A percentile compares a stretch with the other conserved stretches of the same genome.
Conservation (phyloP, 2,888 invertebrate species). For the Heliothis peltigera region DNA sequence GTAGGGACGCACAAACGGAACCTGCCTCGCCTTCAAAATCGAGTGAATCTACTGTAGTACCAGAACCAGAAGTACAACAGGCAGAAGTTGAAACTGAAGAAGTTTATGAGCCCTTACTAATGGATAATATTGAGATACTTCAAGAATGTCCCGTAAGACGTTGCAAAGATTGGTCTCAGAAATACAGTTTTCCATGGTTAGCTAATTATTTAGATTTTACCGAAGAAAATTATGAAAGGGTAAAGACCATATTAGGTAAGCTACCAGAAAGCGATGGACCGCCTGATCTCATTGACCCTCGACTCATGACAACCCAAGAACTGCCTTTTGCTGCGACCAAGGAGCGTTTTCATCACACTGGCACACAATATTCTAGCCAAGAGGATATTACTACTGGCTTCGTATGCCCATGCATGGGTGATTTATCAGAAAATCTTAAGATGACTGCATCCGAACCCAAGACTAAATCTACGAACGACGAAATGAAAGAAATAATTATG, state of each 20-base stretch:
- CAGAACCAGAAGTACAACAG: conserved; percentile 10
- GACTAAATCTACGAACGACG: conserved; percentile 55
- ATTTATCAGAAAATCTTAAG: conserved; percentile 24
- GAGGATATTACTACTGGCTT: conserved; percentile 69
- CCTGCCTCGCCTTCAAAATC: conserved; percentile 18
- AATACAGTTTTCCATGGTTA: conserved; percentile 72
- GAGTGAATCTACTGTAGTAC: conserved; percentile 19
- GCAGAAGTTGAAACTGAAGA: conserved; percentile 64
- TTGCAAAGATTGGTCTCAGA: conserved; percentile 70
- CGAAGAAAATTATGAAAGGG: conserved; percentile 78
- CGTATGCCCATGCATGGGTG: conserved; percentile 72
- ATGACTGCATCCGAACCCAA: conserved; percentile 26
- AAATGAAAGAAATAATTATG: conserved; percentile 63
- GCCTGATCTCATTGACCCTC: conserved; percentile 69
- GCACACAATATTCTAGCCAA: conserved; percentile 82
- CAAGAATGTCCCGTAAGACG: conserved; percentile 71
- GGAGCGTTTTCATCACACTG: conserved; percentile 71
- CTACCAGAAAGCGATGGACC: conserved; percentile 37
- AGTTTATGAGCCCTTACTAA: conserved; percentile 72
- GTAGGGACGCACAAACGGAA: conserved; percentile 55
- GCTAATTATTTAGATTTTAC: conserved; percentile 77
- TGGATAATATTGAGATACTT: conserved; percentile 72
- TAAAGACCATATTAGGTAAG: conserved; percentile 73
- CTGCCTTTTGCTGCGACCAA: conserved; percentile 77
- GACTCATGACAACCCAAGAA: conserved; percentile 67